These are phyloP conservation scores for Brachionichthys hirsutus DNA, from an alignment of 2,113 vertebrate species.

Conservation along the genomic window DNA sequence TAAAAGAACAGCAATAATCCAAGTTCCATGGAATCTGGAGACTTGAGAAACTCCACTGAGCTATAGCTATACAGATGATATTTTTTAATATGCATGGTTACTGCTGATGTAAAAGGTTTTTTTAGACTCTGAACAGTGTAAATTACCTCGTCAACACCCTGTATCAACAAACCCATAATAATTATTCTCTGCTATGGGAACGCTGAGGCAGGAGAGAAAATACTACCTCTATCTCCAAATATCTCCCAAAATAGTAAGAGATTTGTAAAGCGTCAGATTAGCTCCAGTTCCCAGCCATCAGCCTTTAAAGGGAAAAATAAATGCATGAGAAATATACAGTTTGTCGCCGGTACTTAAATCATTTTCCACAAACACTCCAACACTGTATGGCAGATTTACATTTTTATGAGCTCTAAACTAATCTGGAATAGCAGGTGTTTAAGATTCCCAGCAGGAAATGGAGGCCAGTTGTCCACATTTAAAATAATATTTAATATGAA, in stretches of 20 bases:
- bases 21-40: conserved; percentile 22
- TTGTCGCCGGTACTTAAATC: conserved; percentile 57
- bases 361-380: conserved; percentile 43
- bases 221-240: conserved; percentile 48
- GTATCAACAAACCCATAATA: conserved; percentile 42
- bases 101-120: conserved; percentile 43
- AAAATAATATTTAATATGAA: conserved; percentile 33
- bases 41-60: conserved; percentile 11
- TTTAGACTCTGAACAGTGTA: conserved; percentile 38
- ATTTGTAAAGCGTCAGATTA: conserved; percentile 65
- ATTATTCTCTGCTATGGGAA: conserved; percentile 32
- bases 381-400: conserved; percentile 64
- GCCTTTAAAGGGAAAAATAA: conserved; percentile 56
- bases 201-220: conserved; percentile 47
- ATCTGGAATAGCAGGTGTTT: conserved; percentile 52
- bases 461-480: conserved; percentile 43
- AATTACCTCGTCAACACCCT: conserved; percentile 51
- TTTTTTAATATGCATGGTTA: conserved; percentile 50
- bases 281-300: conserved; percentile 46
- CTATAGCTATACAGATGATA: too few species aligned
- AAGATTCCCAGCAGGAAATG: conserved; percentile 37
- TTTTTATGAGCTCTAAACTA: conserved; percentile 68
- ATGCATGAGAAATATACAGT: conserved; percentile 51
- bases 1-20: conserved; percentile 24
- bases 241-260: conserved; percentile 54